Conservation (phyloP, 2,113 vertebrate genomes). For the Diadophis punctatus region DNA sequence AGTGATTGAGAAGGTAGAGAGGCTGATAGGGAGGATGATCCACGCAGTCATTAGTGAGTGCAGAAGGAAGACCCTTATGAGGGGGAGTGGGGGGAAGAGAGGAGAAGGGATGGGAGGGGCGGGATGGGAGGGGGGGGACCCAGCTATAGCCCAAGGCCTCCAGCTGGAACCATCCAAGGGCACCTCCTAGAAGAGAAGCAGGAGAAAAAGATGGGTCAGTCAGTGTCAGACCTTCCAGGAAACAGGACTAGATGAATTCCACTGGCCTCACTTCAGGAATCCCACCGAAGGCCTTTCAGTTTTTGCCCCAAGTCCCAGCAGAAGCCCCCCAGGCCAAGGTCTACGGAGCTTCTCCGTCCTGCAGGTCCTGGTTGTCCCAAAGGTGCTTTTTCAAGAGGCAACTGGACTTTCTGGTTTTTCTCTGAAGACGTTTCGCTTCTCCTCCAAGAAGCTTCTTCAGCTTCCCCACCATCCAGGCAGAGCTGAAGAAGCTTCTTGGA, state of each 20-base stretch:
- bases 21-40: slow-evolving; percentile 91
- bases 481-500: no score
- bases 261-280: not conserved
- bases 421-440: no score
- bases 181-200: slow-evolving; percentile 40
- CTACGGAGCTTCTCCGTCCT: no score
- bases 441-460: no score
- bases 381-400: no score
- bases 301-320: not conserved
- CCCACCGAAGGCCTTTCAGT: accelerated
- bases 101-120: slow-evolving; percentile 27
- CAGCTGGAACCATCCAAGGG: slow-evolving; percentile 58
- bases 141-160: slow-evolving; percentile 47
- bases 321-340: no score
- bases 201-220: slow-evolving; percentile 2
- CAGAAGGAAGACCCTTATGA: slow-evolving; percentile 58
- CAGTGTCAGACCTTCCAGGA: not conserved
- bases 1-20: slow-evolving; percentile 90
- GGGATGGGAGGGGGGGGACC: not conserved
- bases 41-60: slow-evolving; percentile 92
- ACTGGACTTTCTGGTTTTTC: no score
- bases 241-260: no score
- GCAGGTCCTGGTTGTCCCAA: no score
- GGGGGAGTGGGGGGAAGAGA: slow-evolving; percentile 30
- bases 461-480: no score